These are phyloP conservation scores for Branchinecta sandiegonensis DNA, from an alignment of 2,888 invertebrate species.

Conservation along the genomic window DNA sequence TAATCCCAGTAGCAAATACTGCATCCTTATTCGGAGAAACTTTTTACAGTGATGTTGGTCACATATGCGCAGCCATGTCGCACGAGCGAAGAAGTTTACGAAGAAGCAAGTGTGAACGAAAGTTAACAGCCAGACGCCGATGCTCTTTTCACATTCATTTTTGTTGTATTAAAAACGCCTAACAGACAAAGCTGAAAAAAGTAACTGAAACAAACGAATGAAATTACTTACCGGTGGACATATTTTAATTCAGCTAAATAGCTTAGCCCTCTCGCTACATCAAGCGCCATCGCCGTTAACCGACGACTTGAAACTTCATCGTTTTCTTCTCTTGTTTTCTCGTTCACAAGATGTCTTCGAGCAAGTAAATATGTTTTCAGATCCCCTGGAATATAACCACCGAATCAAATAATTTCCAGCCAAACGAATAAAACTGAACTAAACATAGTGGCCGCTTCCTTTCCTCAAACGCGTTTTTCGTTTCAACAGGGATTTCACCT, in stretches of 20 bases:
- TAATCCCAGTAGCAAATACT: too few relatives aligned
- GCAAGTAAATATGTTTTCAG: constrained; percentile 74
- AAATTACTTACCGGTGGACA: constrained; percentile 49
- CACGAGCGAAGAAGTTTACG: too few relatives aligned
- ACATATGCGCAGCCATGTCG: too few relatives aligned
- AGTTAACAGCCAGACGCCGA: background rate
- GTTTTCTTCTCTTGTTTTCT: constrained; percentile 45
- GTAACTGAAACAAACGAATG: too few relatives aligned
- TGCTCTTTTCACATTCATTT: background rate
- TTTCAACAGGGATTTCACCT: too few relatives aligned
- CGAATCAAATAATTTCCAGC: background rate
- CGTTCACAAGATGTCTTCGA: constrained; percentile 61
- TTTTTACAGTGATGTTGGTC: too few relatives aligned
- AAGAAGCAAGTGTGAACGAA: background rate
- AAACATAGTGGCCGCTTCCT: background rate
- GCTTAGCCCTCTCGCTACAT: constrained; percentile 66
- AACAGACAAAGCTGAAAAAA: too few relatives aligned
- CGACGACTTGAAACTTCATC: constrained; percentile 64
- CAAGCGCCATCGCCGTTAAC: constrained; percentile 71
- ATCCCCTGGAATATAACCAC: constrained; percentile 43
- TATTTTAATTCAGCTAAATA: constrained; percentile 71
- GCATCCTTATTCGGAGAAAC: too few relatives aligned
- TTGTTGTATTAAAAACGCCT: background rate
- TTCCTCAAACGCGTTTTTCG: too few relatives aligned
- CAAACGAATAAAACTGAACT: background rate